Conservation (phyloP, 2,888 invertebrate species). For the Pteria penguin region DNA sequence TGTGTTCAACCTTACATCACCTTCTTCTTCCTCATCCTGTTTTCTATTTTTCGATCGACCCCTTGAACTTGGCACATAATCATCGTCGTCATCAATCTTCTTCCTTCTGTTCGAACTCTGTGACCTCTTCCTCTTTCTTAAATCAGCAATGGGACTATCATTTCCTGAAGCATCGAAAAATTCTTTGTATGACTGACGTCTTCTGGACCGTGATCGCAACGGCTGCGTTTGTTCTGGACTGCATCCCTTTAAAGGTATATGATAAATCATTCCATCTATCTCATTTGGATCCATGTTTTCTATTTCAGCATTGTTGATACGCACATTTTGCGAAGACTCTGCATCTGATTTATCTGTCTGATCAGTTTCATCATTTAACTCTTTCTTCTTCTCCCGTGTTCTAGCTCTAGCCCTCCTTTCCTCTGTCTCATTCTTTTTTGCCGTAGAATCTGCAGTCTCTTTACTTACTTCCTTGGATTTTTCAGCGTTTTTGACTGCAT, state of each 20-base stretch:
- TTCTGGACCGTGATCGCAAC: not conserved
- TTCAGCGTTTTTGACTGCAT: not conserved
- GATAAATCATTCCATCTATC: constrained; percentile 16
- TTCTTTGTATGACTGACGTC: constrained; percentile 2
- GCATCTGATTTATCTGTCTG: not conserved
- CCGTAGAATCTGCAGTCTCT: not conserved
- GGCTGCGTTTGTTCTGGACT: constrained; percentile 10
- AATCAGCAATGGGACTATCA: not conserved
- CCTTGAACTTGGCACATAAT: not conserved
- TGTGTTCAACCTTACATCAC: not conserved
- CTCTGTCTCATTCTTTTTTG: not conserved
- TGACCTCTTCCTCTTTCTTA: constrained; percentile 2
- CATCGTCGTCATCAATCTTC: not conserved
- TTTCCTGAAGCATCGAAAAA: not conserved
- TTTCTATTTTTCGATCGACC: not conserved
- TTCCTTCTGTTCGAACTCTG: not conserved
- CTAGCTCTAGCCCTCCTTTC: not conserved
- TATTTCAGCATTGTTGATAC: constrained; percentile 1
- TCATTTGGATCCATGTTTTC: not conserved
- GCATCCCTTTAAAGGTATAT: constrained; percentile 30
- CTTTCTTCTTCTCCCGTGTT: not conserved
- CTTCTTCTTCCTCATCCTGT: not conserved
- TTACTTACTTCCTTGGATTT: not conserved
- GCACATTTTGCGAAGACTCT: not conserved
- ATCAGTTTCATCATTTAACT: not conserved